A percentile compares a stretch with the other conserved stretches of the same genome.
Conservation (phyloP, 2,797 vertebrate genomes). For the Rachycentron canadum region DNA sequence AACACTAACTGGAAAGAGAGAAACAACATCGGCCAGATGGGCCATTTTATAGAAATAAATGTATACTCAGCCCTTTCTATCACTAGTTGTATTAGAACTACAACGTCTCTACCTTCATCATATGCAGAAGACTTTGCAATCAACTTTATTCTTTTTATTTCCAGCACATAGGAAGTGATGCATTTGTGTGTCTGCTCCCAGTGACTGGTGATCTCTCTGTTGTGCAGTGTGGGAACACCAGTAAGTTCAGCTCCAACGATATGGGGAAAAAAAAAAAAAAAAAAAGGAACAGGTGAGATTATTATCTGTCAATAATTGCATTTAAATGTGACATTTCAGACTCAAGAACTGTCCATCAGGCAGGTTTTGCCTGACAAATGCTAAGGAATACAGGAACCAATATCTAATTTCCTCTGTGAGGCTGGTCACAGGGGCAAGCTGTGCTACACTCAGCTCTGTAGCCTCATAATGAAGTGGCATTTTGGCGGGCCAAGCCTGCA, state of each 20-base stretch:
- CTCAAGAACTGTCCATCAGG: constrained; percentile 13
- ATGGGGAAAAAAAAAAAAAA: not conserved
- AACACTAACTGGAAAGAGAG: constrained; percentile 9
- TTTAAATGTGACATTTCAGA: constrained; percentile 39
- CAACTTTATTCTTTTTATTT: not conserved
- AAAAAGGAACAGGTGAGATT: not conserved
- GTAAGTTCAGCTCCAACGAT: not conserved
- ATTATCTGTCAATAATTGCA: not conserved
- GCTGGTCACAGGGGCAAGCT: constrained; percentile 55
- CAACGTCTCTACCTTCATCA: constrained; percentile 2
- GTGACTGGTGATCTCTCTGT: constrained; percentile 17
- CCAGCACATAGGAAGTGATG: too few species aligned
- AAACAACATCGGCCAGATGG: constrained; percentile 24
- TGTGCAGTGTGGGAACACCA: not conserved
- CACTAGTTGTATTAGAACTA: constrained; percentile 25
- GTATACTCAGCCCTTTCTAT: constrained; percentile 12
- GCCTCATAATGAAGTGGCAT: constrained; percentile 78
- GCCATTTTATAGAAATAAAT: constrained; percentile 25
- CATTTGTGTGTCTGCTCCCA: constrained; percentile 13
- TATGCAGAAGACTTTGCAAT: not conserved
- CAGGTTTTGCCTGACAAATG: constrained; percentile 37
- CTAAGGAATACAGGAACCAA: constrained; percentile 45
- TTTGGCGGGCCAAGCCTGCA: constrained; percentile 71
- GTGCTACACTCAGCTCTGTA: constrained; percentile 59
- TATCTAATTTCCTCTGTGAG: constrained; percentile 55